Conservation (phyloP, 2,888 invertebrate genomes). For the Oscheius sp. region DNA sequence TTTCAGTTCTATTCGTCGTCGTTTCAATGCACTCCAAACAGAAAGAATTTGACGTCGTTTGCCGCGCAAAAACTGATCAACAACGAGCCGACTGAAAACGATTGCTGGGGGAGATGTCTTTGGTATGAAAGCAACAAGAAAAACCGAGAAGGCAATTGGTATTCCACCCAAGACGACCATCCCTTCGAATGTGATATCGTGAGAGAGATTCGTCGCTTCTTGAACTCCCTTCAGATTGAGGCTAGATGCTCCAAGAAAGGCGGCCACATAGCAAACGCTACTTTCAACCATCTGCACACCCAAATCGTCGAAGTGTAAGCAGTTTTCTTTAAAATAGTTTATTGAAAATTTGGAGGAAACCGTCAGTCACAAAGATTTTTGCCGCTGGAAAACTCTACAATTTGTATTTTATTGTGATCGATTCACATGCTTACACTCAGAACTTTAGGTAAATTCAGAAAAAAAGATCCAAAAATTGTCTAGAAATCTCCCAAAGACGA, state of each 20-base stretch:
- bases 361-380: too few species aligned
- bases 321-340: too few species aligned
- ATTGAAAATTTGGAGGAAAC: neutral
- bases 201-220: neutral
- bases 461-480: neutral
- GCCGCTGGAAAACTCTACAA: neutral
- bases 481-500: conserved; percentile 2
- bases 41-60: neutral
- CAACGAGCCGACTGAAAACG: neutral
- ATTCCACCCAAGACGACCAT: neutral
- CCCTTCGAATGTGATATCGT: conserved; percentile 16
- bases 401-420: conserved; percentile 6
- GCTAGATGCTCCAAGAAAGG: conserved; percentile 1
- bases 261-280: neutral
- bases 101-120: conserved; percentile 13
- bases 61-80: neutral
- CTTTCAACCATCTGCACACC: neutral
- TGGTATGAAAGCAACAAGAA: conserved; percentile 2
- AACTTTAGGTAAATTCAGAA: conserved; percentile 1
- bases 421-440: conserved; percentile 12
- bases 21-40: neutral
- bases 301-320: conserved; percentile 6
- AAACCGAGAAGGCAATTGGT: neutral
- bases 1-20: neutral
- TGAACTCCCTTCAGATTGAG: neutral